Evolutionary conservation across 37 sponge, comb jelly and placozoan species (phyloP), one percentile per base, ranked within the genome.

Genomic region (Theonella swinhoei): DNA sequence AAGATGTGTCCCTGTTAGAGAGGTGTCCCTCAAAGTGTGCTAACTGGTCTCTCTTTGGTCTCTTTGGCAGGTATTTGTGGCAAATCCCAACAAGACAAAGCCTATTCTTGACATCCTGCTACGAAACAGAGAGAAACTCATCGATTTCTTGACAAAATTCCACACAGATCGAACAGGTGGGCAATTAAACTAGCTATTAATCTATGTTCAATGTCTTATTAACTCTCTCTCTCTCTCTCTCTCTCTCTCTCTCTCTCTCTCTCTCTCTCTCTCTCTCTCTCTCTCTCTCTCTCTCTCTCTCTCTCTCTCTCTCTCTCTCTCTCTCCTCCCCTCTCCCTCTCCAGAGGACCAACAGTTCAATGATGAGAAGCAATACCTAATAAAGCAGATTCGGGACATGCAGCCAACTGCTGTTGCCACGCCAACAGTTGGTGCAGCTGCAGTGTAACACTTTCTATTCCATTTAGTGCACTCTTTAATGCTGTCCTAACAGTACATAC

Each of bases 261-360:
- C 76, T 76, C 61, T 28, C 60, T 76, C 30, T 9, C 61, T 76
- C 60, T 58, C 36, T 76, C 36, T 47, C 36, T 58, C 31, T 23
- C 61, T 76, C 58, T 28, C 33, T 76, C 76, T 76, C 5, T 54
- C 35, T 76, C 75, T 47, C 70, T 70, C 66, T 47, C 77, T 76
- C 77, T 76, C 63, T 60, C 77, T 76, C 77, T 76, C 77, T 76
- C 77, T 76, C 78, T 78, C 78, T 63, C 66, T 34, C 66, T 78
- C 78, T 78, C 64, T 62, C 66, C 64, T 8, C 8, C 64, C 38
- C 64, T 63, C 65, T 78, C 64, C 38, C 73, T 71, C 42, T 65
- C 9, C 86, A 92, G 99, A 99, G 80, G 99, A 99, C 82, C 95
- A 99, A 32, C 99, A 99, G 75, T 99, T 99, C 64, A 97, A 91